A percentile compares a stretch with the other conserved stretches of the same genome.
These are phyloP conservation scores for Lipotes vexillifer DNA, from an alignment of 2,113 vertebrate genomes.

Conservation along the genomic window DNA sequence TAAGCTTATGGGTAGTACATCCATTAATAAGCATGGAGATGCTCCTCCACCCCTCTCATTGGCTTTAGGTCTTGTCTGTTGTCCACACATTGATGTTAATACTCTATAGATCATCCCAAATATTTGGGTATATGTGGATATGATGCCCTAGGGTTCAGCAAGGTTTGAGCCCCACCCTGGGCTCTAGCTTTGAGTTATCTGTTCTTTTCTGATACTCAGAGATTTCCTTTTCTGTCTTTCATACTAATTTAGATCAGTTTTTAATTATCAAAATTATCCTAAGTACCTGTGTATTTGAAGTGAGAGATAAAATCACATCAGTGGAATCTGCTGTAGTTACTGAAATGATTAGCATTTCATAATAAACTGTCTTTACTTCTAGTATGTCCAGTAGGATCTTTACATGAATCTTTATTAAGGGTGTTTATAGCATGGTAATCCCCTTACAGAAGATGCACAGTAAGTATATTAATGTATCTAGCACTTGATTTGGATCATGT, in stretches of 20 bases:
- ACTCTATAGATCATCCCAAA: neutral
- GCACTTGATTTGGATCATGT: neutral
- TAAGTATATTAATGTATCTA: neutral
- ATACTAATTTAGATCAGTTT: neutral
- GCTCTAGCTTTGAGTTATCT: neutral
- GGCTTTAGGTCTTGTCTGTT: neutral
- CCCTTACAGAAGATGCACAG: neutral
- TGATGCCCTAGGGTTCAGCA: neutral
- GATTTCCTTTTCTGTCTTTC: neutral
- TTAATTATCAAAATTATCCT: neutral
- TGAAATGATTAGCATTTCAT: neutral
- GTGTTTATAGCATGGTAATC: neutral
- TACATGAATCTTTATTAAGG: neutral
- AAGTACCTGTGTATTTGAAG: slow-evolving; percentile 10
- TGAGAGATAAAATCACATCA: neutral
- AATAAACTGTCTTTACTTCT: neutral
- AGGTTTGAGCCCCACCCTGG: neutral
- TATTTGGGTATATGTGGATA: neutral
- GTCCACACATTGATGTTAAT: neutral
- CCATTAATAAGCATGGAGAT: neutral
- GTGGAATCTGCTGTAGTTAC: neutral
- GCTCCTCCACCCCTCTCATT: neutral
- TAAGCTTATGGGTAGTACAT: neutral
- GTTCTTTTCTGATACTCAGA: neutral
- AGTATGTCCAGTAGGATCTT: neutral